Evolutionary conservation across 2,888 invertebrate genomes (phyloP).

Genomic region (Aphidius colemani): DNA sequence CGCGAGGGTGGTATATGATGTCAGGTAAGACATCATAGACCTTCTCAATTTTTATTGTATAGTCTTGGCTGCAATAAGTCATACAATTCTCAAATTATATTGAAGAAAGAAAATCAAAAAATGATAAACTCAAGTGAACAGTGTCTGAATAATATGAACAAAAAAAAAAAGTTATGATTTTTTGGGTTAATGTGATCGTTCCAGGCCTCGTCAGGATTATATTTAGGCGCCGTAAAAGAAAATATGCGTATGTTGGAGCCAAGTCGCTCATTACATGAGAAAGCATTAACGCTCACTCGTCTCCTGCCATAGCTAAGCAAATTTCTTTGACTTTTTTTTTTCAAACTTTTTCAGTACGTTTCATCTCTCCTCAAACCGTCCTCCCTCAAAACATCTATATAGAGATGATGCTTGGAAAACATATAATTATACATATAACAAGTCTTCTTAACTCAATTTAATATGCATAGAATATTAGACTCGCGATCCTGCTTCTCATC

Average conservation of each 20-base stretch:
- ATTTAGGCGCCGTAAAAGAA: conserved; percentile 60
- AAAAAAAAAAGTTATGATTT: conserved; percentile 7
- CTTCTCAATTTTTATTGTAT: not conserved
- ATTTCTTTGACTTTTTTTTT: conserved; percentile 20
- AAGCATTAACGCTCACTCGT: conserved; percentile 50
- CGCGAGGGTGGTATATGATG: conserved; percentile 25
- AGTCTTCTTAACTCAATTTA: too few species aligned
- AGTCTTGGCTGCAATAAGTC: too few species aligned
- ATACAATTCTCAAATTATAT: too few species aligned
- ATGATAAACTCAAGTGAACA: too few species aligned
- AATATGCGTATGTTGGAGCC: conserved; percentile 59
- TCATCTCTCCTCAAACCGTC: conserved; percentile 5
- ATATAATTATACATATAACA: not conserved
- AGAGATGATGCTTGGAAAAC: conserved; percentile 16
- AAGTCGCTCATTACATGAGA: conserved; percentile 58
- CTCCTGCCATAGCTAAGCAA: conserved; percentile 24
- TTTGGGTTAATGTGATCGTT: conserved; percentile 23
- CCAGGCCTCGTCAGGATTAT: conserved; percentile 53
- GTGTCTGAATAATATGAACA: not conserved
- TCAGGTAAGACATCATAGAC: too few species aligned
- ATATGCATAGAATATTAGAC: too few species aligned
- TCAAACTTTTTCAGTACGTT: not conserved
- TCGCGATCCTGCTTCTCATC: too few species aligned
- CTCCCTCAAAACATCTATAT: conserved; percentile 10
- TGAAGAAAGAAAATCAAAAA: too few species aligned